Base-by-base conservation (phyloP, 2,888 invertebrate genomes). In the Lathronympha strigana region DNA sequence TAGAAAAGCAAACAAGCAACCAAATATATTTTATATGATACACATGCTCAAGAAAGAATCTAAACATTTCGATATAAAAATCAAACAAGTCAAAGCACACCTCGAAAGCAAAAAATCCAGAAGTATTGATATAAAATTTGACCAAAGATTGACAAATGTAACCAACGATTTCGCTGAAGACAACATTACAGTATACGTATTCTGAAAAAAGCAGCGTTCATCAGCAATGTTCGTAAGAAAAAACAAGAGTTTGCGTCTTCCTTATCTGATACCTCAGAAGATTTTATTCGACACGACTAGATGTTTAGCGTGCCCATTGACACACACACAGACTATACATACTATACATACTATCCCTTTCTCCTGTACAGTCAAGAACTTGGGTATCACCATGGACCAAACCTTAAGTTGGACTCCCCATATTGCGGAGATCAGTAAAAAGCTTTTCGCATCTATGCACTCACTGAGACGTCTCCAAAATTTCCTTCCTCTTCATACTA, bases 1-100 rank as follows among this genome's bases (percentile, higher is more conserved):
- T 38, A n/a, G 38, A 38, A 38, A 38, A 38, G 38, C n/a, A n/a
- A 38, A 5, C 38, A 38, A 38, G 38, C 38, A 38, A 15, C 38
- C 38, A 38, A 38, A 38, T 15, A 38, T 38, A 38, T 38, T 38
- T 15, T 38, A 38, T 38, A 9, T 33, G 2, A 33, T 33, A 33
- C 4, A 8, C 9, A 33, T 33, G 33, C 33, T 33, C 4, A 33
- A 33, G 11, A 33, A 33, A 11, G 33, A 33, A 33, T 8, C 33
- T 8, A 33, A 33, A 33, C 11, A 33, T 33, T 33, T 8, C 33
- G 33, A 33, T 9, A 33, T 33, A 33, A 33, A 33, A 33, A 4
- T 33, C 2, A 33, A 33, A 33, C 33, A 33, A 33, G 33, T 9
- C 4, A 33, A 8, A 33, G 33, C 33, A 9, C 33, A 33, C 33